Evolutionary conservation across 1,140 invertebrate genomes (phyloP), one percentile per base, ranked within the genome.

Genomic region (Papilio aristodemus): DNA sequence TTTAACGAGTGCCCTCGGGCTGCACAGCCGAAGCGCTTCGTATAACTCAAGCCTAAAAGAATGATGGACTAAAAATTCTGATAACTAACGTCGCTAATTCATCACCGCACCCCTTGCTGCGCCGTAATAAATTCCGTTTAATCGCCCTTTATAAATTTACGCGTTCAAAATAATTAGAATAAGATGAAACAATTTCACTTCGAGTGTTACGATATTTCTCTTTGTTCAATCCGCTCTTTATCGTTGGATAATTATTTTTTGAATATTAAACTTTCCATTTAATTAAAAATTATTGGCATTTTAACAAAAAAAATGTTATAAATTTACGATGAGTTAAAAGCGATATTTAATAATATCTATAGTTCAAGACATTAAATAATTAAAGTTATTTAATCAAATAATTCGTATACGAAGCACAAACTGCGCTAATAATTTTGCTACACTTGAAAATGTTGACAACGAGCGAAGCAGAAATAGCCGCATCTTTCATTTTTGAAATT

Each of bases 21-120:
- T 11, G 19, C 63, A 25, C 39, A 41, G 41, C 41, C 63, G 27
- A 66, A 66, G 63, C 59, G 57, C 57, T 22, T 39, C 36, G 19
- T 50, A 66, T 66, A 66, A 66, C 63, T 66, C 63, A 66, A 66
- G 63, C 63, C 63, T 46, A 46, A 66, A 64, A 66, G 63, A 66
- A 66, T 66, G 63, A 66, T 66, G 63, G 41, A 66, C 63, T 32
- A 66, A 66, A 66, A 66, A 66, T 66, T 46, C 41, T 66, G 63
- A 66, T 66, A 66, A 66, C 60, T 66, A 66, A 66, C 19, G 63
- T 32, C 41, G 22, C 37, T 66, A 46, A 66, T 66, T 66, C 19
- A 66, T 66, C 63, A 46, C 39, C 19, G 27, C 11, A 11, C 39
- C 32, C 36, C 14, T 36, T 59, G 22, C 7, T 11, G 22, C 19